Evolutionary conservation across 2,888 invertebrate genomes (phyloP), one percentile per base, ranked within the genome.

Genomic region (Dasysyrphus tricinctus): DNA sequence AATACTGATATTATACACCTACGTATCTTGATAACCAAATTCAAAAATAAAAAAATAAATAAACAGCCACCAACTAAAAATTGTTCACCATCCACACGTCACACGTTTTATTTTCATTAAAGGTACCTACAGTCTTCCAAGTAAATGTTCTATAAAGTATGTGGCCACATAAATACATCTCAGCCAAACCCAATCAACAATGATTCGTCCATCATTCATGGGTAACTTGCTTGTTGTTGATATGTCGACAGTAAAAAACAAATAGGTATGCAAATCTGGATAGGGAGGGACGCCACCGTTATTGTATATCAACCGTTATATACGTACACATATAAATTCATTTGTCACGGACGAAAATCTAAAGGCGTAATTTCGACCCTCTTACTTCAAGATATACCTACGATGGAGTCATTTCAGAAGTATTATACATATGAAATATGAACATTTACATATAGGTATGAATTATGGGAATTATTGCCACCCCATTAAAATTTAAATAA

Each of bases 381-480:
- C 39, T 51, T 49, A 29, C 32, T 61, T 19, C 49, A 57, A 9
- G 12, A 6, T 32, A 3, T 8, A 34, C 32, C 14, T 37, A 16
- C 9, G 16, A 69, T 80, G 39, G 49, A 81, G 74, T 81, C 78
- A 86, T 65, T 78, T 51, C 69, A 72, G 51, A 59, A 34, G 57
- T 61, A 24, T n/a, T n/a, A n/a, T n/a, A n/a, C n/a, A n/a, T n/a
- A n/a, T n/a, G n/a, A n/a, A n/a, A n/a, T n/a, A 24, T 24, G 24
- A 2, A 24, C 24, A 24, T 1, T 24, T n/a, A n/a, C n/a, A 24
- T 3, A 24, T 24, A 24, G 24, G 42, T 80, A 49, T 81, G 81
- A 81, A 51, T 86, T 81, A 86, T 86, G 86, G 67, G 86, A 86
- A 86, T 86, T 77, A 86, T 78, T 42, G 57, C 39, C 78, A 70